Evolutionary conservation across 2,888 invertebrate genomes (phyloP), one percentile per base, ranked within the genome.

Genomic region (Diarsia mendica): DNA sequence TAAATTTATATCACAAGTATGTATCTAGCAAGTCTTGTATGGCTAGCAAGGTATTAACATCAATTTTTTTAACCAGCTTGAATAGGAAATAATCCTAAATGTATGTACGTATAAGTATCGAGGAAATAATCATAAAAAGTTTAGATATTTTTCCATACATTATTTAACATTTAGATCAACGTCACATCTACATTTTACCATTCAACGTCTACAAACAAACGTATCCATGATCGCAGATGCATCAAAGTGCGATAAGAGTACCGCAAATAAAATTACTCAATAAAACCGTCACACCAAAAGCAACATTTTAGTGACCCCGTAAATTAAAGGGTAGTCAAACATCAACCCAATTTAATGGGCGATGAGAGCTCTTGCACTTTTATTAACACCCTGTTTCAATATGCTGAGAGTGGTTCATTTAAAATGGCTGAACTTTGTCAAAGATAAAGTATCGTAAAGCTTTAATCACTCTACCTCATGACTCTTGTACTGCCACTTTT

Each of bases 291-390:
- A 10, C 39, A 39, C 5, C 13, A 3, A 44, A 44, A 44, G 76
- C 79, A 63, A 23, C 73, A 83, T 85, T 83, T 77, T 85, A 80
- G 71, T 23, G 46, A 20, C 60, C 66, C 28, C 28, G 33, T 28
- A 85, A 83, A 85, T 77, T 72, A 77, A 77, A 73, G 75, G 73
- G 71, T 79, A 73, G 67, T 78, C 69, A 74, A 77, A 85, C 79
- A 85, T 83, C 64, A 72, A 80, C 77, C 77, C 58, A 61, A 67
- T 80, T 84, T 85, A 75, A 85, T 69, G 28, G 63, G 60, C 63
- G 71, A 79, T 67, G 72, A 84, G 83, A 77, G 77, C 66, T 61
- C 77, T 75, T 70, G 53, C 60, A 60, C 39, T 73, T 76, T 79
- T 77, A 83, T 61, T 83, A 65, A 64, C 74, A 46, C 66, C 64